These are phyloP conservation scores for Noctua janthina DNA, from an alignment of 2,888 invertebrate genomes.

Conservation along the genomic window DNA sequence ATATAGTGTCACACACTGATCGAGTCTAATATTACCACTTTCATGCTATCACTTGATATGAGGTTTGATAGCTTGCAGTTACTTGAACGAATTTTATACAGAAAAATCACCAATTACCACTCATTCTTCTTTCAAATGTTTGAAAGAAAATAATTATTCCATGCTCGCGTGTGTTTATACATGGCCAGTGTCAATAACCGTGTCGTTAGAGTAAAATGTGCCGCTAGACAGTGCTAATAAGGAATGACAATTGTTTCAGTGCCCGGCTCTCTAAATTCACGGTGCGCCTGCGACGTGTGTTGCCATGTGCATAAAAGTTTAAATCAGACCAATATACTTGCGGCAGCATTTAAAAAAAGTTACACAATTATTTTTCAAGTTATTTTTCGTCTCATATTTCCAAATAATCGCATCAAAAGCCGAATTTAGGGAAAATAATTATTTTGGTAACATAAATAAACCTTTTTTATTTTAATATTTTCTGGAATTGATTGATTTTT, in stretches of 20 bases:
- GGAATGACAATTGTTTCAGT: constrained; percentile 83
- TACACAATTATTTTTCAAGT: background rate
- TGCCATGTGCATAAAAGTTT: constrained; percentile 23
- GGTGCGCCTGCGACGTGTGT: constrained; percentile 53
- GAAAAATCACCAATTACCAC: background rate
- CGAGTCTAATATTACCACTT: background rate
- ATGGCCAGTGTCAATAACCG: constrained; percentile 68
- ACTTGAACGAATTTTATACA: background rate
- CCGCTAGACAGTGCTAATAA: constrained; percentile 82
- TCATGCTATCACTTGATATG: background rate
- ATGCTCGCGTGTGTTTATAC: constrained; percentile 36
- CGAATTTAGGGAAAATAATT: background rate
- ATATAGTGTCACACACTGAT: background rate
- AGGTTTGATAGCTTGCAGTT: background rate
- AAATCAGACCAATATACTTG: background rate
- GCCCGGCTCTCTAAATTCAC: constrained; percentile 81
- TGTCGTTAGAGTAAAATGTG: constrained; percentile 71
- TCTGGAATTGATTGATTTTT: background rate
- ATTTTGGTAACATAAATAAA: no score
- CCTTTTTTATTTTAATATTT: no score
- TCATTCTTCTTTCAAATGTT: background rate
- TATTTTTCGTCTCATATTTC: background rate
- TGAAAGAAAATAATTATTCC: background rate
- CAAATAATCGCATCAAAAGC: no score
- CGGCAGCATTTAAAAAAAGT: background rate